Evolutionary conservation across 2,888 invertebrate genomes (phyloP), one percentile per base, ranked within the genome.

Genomic region (Sialis fuliginosa): DNA sequence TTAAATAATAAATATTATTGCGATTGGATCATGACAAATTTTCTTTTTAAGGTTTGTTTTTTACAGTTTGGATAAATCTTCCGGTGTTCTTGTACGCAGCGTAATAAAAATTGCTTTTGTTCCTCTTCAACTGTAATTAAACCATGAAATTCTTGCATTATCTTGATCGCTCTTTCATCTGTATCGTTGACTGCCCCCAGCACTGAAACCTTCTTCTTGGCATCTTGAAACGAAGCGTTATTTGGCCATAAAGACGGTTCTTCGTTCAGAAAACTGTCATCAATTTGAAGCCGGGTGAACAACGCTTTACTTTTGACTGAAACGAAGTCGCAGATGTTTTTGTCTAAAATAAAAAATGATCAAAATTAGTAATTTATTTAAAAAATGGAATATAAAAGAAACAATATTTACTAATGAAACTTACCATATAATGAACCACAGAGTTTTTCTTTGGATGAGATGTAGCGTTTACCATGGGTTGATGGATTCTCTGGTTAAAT

Each of bases 401-500:
- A 47, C 33, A 34, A 37, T 37, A 46, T 39, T 22, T 22, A 34
- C 31, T 41, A 6, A 31, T 40, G 7, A 37, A 43, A 43, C 49
- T 48, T 42, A 49, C 46, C 39, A 48, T 42, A 48, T 40, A 48
- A 49, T 33, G n/a, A 34, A 54, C 52, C 44, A 52, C 49, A 34
- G 52, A 51, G 48, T 64, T 61, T 50, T 61, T 62, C 56, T 70
- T 46, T 49, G 31, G 50, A 46, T 46, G 50, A 47, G 39, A 46
- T 50, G 47, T 45, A 48, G 31, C 46, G 9, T 32, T 48, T 48
- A 6, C 33, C 42, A 49, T 51, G 52, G 40, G 55, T 54, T 39
- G 55, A 55, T 37, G 56, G 33, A 46, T 49, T 52, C 48, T 47
- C 37, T 41, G 22, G 22, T 22, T 22, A 22, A 22, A 22, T 22